These are phyloP conservation scores for Arnoldichthys spilopterus DNA, from an alignment of 2,797 vertebrate genomes.

Conservation along the genomic window DNA sequence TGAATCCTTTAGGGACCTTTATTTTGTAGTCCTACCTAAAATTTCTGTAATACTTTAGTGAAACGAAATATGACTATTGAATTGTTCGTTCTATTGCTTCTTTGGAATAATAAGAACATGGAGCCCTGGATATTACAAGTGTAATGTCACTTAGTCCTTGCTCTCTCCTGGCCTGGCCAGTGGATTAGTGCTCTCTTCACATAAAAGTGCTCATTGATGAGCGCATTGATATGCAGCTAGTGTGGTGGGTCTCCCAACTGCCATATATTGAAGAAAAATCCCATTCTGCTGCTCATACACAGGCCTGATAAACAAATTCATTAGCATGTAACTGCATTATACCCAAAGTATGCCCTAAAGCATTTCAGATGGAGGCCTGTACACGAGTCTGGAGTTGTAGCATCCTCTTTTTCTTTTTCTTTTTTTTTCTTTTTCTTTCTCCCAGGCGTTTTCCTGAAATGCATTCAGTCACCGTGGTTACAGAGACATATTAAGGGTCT, in stretches of 20 bases:
- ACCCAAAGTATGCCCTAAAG: neutral
- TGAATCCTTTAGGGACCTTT: too few species aligned
- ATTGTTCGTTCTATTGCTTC: conserved; percentile 72
- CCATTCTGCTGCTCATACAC: conserved; percentile 65
- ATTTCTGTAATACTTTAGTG: too few species aligned
- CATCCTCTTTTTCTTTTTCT: neutral
- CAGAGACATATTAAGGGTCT: conserved; percentile 15
- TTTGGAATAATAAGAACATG: conserved; percentile 77
- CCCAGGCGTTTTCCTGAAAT: conserved; percentile 4
- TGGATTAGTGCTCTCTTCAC: conserved; percentile 73
- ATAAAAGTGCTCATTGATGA: conserved; percentile 74
- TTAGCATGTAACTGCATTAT: conserved; percentile 18
- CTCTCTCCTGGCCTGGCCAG: conserved; percentile 65
- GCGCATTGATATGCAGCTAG: conserved; percentile 75
- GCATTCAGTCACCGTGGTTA: neutral
- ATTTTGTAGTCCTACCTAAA: too few species aligned
- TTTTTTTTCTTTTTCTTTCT: neutral
- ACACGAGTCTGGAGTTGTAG: neutral
- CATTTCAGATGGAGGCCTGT: conserved; percentile 9
- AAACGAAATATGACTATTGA: too few species aligned
- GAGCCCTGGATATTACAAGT: conserved; percentile 75
- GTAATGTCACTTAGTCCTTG: conserved; percentile 74
- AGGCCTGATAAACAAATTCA: conserved; percentile 12
- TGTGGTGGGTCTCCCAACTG: conserved; percentile 65
- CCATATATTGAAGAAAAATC: conserved; percentile 68